Conservation (phyloP, 1,140 invertebrate species). For the Maniola jurtina region DNA sequence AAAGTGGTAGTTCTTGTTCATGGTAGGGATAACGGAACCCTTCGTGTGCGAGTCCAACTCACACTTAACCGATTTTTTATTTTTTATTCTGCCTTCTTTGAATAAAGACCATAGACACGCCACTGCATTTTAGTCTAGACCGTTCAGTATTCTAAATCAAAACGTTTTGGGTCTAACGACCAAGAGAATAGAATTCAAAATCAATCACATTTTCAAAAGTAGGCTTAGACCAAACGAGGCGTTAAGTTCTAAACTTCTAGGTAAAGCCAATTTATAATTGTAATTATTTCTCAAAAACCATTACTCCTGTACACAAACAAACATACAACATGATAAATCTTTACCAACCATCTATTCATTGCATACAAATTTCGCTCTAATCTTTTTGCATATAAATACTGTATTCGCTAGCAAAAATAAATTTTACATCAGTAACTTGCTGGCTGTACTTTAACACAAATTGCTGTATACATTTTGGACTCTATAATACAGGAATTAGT, state of each 20-base stretch:
- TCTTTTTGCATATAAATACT: slow-evolving; percentile 3
- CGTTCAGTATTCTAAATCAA: background rate
- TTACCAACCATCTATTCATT: slow-evolving; percentile 10
- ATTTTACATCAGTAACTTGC: slow-evolving; percentile 20
- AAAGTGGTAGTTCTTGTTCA: too few species aligned
- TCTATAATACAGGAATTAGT: slow-evolving; percentile 24
- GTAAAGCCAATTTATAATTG: slow-evolving; percentile 42
- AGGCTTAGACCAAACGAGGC: slow-evolving; percentile 40
- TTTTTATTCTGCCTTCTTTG: background rate
- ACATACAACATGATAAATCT: slow-evolving; percentile 18
- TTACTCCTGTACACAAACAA: slow-evolving; percentile 33
- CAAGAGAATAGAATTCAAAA: slow-evolving; percentile 1
- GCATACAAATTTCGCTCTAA: slow-evolving; percentile 13
- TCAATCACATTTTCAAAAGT: background rate
- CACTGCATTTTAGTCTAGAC: background rate
- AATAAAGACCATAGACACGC: background rate
- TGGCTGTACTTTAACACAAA: slow-evolving; percentile 28
- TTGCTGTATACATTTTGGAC: slow-evolving; percentile 19
- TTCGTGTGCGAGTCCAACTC: too few species aligned
- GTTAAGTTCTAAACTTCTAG: slow-evolving; percentile 28
- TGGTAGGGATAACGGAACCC: too few species aligned
- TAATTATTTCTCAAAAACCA: slow-evolving; percentile 52
- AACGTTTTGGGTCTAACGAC: background rate
- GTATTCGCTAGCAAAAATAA: slow-evolving; percentile 15
- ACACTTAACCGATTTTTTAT: too few species aligned